These are phyloP conservation scores for Salticus scenicus DNA, from an alignment of 2,888 invertebrate genomes.

Conservation along the genomic window DNA sequence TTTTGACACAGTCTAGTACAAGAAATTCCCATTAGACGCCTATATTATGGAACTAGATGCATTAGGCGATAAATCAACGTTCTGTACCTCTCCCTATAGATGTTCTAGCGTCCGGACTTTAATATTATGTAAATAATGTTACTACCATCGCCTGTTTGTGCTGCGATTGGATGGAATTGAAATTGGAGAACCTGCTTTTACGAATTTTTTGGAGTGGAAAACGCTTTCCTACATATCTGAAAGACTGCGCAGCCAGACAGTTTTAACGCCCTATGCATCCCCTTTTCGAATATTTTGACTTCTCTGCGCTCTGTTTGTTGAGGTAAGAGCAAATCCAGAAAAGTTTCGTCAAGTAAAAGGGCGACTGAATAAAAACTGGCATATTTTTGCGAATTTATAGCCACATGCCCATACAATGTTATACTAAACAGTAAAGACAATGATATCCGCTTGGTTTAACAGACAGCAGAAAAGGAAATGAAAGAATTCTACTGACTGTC, in stretches of 20 bases:
- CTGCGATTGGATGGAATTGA: not conserved
- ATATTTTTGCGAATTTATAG: not conserved
- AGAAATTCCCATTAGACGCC: not conserved
- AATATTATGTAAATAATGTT: constrained; percentile 12
- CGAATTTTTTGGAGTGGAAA: not conserved
- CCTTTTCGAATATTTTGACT: not conserved
- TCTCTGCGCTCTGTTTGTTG: not conserved
- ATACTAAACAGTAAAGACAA: not conserved
- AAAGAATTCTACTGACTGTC: not conserved
- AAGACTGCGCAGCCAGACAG: not conserved
- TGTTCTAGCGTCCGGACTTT: not conserved
- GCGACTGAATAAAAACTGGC: not conserved
- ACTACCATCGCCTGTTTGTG: not conserved
- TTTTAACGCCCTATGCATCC: not conserved
- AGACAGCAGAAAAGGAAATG: not conserved
- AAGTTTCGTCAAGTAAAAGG: not conserved
- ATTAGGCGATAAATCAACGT: not conserved
- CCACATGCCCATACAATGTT: not conserved
- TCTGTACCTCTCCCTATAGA: not conserved
- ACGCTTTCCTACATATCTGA: not conserved
- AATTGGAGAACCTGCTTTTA: not conserved
- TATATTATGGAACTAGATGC: not conserved
- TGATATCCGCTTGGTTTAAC: not conserved
- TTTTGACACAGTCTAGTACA: too few species aligned
- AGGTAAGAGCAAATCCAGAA: not conserved